These are phyloP conservation scores for Patiria pectinifera DNA, from an alignment of 53 echinoderm and acorn worm species.

Conservation along the genomic window DNA sequence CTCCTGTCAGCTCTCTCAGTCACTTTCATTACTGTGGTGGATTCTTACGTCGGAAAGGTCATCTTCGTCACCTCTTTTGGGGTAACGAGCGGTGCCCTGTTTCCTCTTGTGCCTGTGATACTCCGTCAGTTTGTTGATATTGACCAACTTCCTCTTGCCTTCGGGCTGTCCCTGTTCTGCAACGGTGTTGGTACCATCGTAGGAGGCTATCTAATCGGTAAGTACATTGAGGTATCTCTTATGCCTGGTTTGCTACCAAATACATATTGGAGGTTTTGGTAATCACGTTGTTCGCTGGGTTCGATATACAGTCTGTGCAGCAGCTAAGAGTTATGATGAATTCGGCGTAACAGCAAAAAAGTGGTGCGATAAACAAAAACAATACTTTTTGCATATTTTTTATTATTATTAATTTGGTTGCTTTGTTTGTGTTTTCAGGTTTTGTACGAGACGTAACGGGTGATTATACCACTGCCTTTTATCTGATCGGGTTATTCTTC, in stretches of 20 bases:
- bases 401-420: too few species aligned
- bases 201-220: conserved; percentile 58
- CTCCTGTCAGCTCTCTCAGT: neutral
- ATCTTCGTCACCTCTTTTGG: conserved; percentile 32
- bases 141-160: conserved; percentile 6
- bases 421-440: neutral
- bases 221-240: neutral
- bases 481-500: conserved; percentile 41
- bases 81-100: conserved; percentile 34
- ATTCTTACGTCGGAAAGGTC: conserved; percentile 9
- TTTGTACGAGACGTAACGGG: conserved; percentile 30
- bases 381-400: too few species aligned
- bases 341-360: too few species aligned
- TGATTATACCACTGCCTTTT: conserved; percentile 30
- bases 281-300: too few species aligned
- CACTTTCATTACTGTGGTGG: neutral
- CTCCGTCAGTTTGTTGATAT: conserved; percentile 38
- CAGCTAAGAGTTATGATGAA: too few species aligned
- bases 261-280: too few species aligned
- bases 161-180: conserved; percentile 41
- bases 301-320: too few species aligned
- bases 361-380: too few species aligned
- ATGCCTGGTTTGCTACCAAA: too few species aligned
- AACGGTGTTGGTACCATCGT: conserved; percentile 23
- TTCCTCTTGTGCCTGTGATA: conserved; percentile 44